Conservation (phyloP, 1,140 invertebrate species). For the Leptestheria dahalacensis region DNA sequence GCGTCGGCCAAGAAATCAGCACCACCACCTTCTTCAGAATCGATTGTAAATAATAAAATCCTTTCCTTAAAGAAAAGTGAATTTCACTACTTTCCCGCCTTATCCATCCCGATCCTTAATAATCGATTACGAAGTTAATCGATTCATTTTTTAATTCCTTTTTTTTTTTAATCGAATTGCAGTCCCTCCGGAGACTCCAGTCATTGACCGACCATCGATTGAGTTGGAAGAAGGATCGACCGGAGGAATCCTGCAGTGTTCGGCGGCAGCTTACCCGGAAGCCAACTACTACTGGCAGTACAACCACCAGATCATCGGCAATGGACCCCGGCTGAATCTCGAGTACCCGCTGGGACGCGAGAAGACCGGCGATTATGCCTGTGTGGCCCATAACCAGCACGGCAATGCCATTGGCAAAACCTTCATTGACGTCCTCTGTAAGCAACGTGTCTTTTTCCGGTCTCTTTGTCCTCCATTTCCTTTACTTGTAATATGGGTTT, state of each 20-base stretch:
- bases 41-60: constrained; percentile 52
- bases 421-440: constrained; percentile 62
- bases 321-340: constrained; percentile 38
- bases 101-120: background rate
- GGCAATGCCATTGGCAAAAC: constrained; percentile 46
- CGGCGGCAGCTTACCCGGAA: constrained; percentile 53
- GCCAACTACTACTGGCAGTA: constrained; percentile 29
- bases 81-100: too few species aligned
- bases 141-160: background rate
- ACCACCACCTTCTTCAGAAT: constrained; percentile 67
- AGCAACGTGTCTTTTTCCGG: constrained; percentile 31
- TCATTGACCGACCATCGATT: constrained; percentile 49
- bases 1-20: constrained; percentile 44
- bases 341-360: constrained; percentile 40
- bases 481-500: too few species aligned
- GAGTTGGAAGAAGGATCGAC: constrained; percentile 59
- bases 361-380: constrained; percentile 53
- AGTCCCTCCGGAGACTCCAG: constrained; percentile 77
- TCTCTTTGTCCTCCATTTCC: too few species aligned
- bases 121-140: background rate
- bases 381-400: constrained; percentile 58
- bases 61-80: background rate
- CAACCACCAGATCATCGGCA: constrained; percentile 29
- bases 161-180: constrained; percentile 19
- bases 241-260: constrained; percentile 56